Base-by-base conservation (phyloP, 2,113 vertebrate genomes). In the Holacanthus passer region DNA sequence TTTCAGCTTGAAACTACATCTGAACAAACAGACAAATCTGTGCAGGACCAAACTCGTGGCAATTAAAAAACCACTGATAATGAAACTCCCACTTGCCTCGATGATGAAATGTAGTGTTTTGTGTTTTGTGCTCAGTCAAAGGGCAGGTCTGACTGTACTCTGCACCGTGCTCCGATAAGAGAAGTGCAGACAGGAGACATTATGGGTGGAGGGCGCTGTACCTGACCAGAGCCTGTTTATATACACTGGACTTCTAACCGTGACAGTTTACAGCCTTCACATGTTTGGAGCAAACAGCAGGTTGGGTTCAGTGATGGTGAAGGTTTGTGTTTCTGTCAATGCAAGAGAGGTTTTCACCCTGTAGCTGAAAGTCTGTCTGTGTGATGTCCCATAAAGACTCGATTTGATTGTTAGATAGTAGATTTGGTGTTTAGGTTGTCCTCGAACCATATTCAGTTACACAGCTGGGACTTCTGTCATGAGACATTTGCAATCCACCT, bases 91-190 rank as follows among this genome's bases (percentile, higher is more conserved):
- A 7, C 56, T 59, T 13, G 3, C 16, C 24, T 9, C 0, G 2
- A 12, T 52, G 29, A 77, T 64, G 39, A 71, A 32, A 68, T 16
- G 11, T 62, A 3, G 5, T 27, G 29, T 62, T 60, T 50, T n/a
- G 14, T 19, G 13, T 71, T 75, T 76, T 43, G 35, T 14, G 12
- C 32, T 59, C 27, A 73, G 19, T 48, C 55, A 55, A 69, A 69
- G 88, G 84, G 86, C 66, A 29, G 47, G 78, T 62, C 53, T 10
- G 14, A 8, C 73, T 79, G 88, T 11, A 84, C 73, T 84, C 79
- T 91, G 85, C 79, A 35, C 81, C 31, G 70, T 10, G 47, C 47
- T 27, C 17, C 2, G 88, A 88, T 89, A 87, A 89, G 39, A 73
- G 1, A 11, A 22, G 67, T 9, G 55, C 60, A 60, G 58, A 69